phyloP scores from a whole-genome alignment of 2,888 invertebrate genomes.

The Heliconius erato region DNA sequence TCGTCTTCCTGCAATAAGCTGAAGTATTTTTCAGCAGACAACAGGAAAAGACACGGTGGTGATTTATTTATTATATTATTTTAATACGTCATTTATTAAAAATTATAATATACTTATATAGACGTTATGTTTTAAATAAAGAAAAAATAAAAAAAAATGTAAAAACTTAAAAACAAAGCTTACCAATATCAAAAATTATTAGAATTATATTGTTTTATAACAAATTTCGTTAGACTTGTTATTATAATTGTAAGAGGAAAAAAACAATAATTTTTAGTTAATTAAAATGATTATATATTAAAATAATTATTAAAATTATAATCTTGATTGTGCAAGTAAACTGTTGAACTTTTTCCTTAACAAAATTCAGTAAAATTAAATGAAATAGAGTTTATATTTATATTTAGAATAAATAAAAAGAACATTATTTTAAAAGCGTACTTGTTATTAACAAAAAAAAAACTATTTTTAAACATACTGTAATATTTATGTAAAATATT shows the following conservation, averaged over 20 bases:
- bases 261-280: constrained; percentile 9
- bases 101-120: not conserved
- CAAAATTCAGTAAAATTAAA: not conserved
- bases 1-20: constrained; percentile 55
- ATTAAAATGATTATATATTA: not conserved
- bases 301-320: not conserved
- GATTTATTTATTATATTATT: constrained; percentile 38
- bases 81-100: not conserved
- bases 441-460: too few relatives aligned
- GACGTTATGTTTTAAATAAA: not conserved
- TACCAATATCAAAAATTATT: too few relatives aligned
- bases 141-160: not conserved
- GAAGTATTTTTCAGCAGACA: constrained; percentile 57
- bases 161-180: not conserved
- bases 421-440: too few relatives aligned
- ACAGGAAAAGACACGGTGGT: constrained; percentile 54
- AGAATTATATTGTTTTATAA: too few relatives aligned
- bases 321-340: not conserved
- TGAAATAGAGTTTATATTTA: not conserved
- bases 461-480: too few relatives aligned
- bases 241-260: not conserved
- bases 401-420: not conserved
- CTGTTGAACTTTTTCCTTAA: not conserved
- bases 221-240: too few relatives aligned
- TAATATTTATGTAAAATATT: too few relatives aligned